Evolutionary conservation across 2,113 vertebrate genomes (phyloP), one percentile per base, ranked within the genome.

Genomic region (Anthoscopus minutus): DNA sequence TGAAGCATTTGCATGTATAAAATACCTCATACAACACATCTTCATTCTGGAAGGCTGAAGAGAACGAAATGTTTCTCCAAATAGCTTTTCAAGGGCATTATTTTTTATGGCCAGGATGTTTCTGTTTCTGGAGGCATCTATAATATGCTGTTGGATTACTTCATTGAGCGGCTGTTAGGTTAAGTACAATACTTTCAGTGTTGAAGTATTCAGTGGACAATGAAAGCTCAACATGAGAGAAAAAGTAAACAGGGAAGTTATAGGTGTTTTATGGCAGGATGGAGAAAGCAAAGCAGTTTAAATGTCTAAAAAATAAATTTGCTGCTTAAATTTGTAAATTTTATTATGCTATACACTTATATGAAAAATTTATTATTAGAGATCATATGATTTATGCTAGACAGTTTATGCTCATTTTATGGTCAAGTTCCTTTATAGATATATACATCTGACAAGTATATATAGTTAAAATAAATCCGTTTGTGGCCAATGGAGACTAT

Each of bases 1-100:
- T 92, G n/a, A 95, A 93, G 71, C 93, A 95, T 96, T 96, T 96
- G 77, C 91, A 97, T 95, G 73, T 95, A 91, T 94, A 96, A 96
- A 96, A 97, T 95, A 96, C 85, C 89, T 95, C 93, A 80, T 82
- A 89, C 93, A 96, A 88, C 85, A 92, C 84, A 92, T 94, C 94
- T 92, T 95, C 74, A 93, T 91, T 96, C 74, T 88, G 54, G 89
- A 77, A 97, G 78, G 95, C 81, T 96, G 93, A 93, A 88, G 64
- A 73, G 85, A 96, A 77, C 19, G 7, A 86, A 96, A 89, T 96
- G 94, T 80, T 94, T 94, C 76, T 94, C 89, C 64, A 96, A 92
- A 95, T 88, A 70, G 95, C 93, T 95, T 93, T 93, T 95, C 66
- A 77, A 85, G 40, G 78, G 76, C 87, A 94, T 95, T 97, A 96